A percentile compares a stretch with the other conserved stretches of the same genome.
phyloP scores from a whole-genome alignment of 2,797 vertebrate genomes.

The Sebastes paucispinis region DNA sequence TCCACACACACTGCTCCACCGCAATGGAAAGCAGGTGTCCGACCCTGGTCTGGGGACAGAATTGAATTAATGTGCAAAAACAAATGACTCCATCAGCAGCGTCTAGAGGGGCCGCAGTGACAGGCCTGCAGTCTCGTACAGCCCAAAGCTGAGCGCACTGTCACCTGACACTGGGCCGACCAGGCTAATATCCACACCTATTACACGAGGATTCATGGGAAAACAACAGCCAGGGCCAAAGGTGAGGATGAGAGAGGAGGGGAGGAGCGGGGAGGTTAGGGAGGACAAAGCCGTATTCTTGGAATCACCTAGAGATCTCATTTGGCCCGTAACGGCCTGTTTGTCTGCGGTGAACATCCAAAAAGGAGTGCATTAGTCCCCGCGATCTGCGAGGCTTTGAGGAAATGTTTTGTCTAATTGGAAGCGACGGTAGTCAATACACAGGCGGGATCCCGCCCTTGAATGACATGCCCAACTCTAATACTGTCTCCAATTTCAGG shows the following conservation, averaged over 20 bases:
- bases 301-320: constrained; percentile 58
- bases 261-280: constrained; percentile 49
- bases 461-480: constrained; percentile 77
- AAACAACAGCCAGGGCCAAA: constrained; percentile 72
- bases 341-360: constrained; percentile 58
- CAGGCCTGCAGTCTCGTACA: constrained; percentile 67
- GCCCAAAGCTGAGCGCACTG: constrained; percentile 48
- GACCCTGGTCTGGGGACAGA: constrained; percentile 80
- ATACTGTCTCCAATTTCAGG: constrained; percentile 82
- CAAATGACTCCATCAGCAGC: constrained; percentile 84
- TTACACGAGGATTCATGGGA: constrained; percentile 76
- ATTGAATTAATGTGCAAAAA: constrained; percentile 86
- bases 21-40: constrained; percentile 85
- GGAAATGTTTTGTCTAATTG: constrained; percentile 80
- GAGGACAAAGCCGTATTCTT: constrained; percentile 61
- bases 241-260: constrained; percentile 62
- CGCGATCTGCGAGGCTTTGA: constrained; percentile 62
- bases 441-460: constrained; percentile 73
- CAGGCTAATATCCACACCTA: constrained; percentile 75
- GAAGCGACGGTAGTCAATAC: constrained; percentile 79
- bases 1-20: constrained; percentile 37
- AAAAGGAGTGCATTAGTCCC: constrained; percentile 52
- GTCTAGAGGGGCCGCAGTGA: constrained; percentile 77
- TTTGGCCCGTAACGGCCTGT: constrained; percentile 45
- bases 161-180: constrained; percentile 72